Base-by-base conservation (phyloP, 2,113 vertebrate species). In the Cochlearius cochlearius region DNA sequence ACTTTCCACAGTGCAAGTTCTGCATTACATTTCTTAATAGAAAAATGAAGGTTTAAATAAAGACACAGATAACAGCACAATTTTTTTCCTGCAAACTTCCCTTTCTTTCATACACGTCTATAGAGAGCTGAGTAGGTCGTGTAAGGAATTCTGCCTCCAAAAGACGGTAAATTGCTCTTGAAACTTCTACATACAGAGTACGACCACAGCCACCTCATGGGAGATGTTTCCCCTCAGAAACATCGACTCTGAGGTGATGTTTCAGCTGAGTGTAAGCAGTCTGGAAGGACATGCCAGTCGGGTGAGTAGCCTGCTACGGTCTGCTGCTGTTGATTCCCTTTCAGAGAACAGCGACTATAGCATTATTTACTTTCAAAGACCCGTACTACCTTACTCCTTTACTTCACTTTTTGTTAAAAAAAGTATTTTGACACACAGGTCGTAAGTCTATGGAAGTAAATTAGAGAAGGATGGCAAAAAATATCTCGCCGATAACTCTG, bases 151-250 rank as follows among this genome's bases (percentile, higher is more conserved):
- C 82, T 88, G 15, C n/a, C 39, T 74, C 55, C 7, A 19, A 74
- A 80, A 52, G 27, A 41, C 9, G 8, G 45, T 32, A 83, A 92
- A 88, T 58, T 53, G 27, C 76, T 84, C n/a, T 76, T 76, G 58
- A 88, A 90, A 86, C 45, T 83, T 34, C 55, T 83, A 63, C 55
- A 8, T 55, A 20, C 7, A 38, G 16, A 59, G 6, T 15, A 59
- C 25, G 50, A 5, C 60, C 77, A 47, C 41, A 62, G 63, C 64
- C 36, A 82, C 39, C 50, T 66, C 77, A 20, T 12, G 21, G 29
- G 92, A 92, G 30, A 93, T 47, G 62, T 59, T 95, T 90, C 39
- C 90, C 71, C 36, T 71, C 80, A 78, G 88, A 93, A 84, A 74
- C 52, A 94, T 82, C 84, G 58, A 5, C 20, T 53, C 19, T 49